phyloP scores from a whole-genome alignment of 2,888 invertebrate genomes.

The Nymphalis polychloros region DNA sequence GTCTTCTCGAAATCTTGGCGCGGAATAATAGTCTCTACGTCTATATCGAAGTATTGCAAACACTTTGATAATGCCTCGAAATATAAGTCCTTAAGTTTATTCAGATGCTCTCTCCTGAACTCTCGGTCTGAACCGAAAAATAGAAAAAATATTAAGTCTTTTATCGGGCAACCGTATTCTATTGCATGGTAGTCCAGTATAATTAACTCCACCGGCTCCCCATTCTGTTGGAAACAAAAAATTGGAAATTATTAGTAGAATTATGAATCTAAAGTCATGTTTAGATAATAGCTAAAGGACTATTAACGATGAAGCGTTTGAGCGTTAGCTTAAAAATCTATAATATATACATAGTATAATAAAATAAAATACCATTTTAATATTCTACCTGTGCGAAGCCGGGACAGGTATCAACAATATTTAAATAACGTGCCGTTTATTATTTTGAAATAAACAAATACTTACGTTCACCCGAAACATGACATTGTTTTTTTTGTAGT shows the following conservation, averaged over 20 bases:
- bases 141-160: conserved; percentile 55
- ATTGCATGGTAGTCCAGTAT: conserved; percentile 55
- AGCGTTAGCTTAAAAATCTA: no score
- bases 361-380: no score
- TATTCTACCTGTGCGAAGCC: no score
- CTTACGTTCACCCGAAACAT: not conserved
- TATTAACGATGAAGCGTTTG: no score
- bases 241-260: no score
- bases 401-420: no score
- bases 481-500: conserved; percentile 1
- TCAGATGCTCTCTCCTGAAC: conserved; percentile 51
- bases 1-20: conserved; percentile 49
- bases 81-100: conserved; percentile 51
- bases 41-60: conserved; percentile 49
- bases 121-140: conserved; percentile 49
- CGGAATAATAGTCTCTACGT: conserved; percentile 48
- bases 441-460: not conserved
- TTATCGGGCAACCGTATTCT: conserved; percentile 50
- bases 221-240: conserved; percentile 3
- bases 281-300: no score
- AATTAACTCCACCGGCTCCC: conserved; percentile 42
- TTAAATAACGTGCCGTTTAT: no score
- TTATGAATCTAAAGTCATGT: no score
- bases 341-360: no score
- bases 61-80: conserved; percentile 47